Base-by-base conservation (phyloP, 2,888 invertebrate species). In the Nephrotoma appendiculata region DNA sequence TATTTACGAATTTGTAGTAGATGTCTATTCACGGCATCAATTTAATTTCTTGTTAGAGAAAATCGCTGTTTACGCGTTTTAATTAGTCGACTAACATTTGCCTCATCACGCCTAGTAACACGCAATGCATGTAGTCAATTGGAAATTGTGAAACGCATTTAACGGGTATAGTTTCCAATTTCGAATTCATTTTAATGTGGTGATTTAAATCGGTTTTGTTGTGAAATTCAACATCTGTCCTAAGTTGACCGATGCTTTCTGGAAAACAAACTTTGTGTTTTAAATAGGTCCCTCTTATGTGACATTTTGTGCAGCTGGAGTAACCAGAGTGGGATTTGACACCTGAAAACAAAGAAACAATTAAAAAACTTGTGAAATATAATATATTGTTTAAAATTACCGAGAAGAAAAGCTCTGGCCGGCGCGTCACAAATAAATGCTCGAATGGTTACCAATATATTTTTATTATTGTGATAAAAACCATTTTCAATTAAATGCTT, bases 211-310 rank as follows among this genome's bases (percentile, higher is more conserved):
- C 57, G 6, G 41, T 41, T 41, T 83, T 83, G 9, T 83, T 41
- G n/a, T 31, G 83, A 83, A 83, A 83, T 5, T 11, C 41, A 9
- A 15, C 19, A 41, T 83, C 83, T 19, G 83, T 41, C 3, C 83
- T 83, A 5, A 19, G 41, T 83, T 83, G 83, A 83, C 41, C 7
- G 12, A 31, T 12, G 19, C 19, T 83, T 2, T 15, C 83, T 83
- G 52, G 86, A 15, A 86, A 86, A 86, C 86, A 86, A 41, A 86
- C 86, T 86, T 86, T 86, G 19, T 86, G 83, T 15, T 86, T 7
- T 11, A n/a, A 86, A 43, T 86, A 86, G 2, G 11, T 41, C 2
- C 86, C 42, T 9, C 5, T 57, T 41, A 86, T 83, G 12, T 41
- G 31, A 6, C 86, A 86, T 41, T 86, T 86, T 4, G 86, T 86